Evolutionary conservation across 1,140 invertebrate genomes (phyloP), one percentile per base, ranked within the genome.

Genomic region (Pygmarrhopalites habei): DNA sequence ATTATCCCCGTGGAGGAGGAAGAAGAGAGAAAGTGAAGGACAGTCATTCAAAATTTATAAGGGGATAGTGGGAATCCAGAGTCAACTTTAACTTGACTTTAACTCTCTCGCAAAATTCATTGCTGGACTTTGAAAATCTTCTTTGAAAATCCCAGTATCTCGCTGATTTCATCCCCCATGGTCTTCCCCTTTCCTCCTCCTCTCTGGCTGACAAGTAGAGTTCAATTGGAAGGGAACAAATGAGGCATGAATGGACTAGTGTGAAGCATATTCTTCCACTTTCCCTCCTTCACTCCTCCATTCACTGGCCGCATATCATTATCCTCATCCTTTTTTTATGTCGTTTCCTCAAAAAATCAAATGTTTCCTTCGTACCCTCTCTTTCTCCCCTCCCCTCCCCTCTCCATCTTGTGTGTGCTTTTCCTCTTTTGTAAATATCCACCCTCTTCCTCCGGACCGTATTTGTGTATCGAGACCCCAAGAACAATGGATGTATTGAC

Each of bases 221-320:
- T 52, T 52, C 49, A 52, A 52, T 52, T 52, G 49, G 28, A 52
- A 52, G 25, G 25, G 29, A 56, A 35, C 53, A 56, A 56, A 56
- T 56, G 53, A 35, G 29, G 7, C 53, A 39, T 56, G 29, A 52
- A 52, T 52, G 49, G 49, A 52, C 49, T 15, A 49, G 46, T 49
- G 46, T 49, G 46, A 49, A 49, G 7, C 35, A 7, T 39, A 7
- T 39, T 10, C 19, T 12, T 7, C 23, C 46, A 19, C 7, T 7
- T 14, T 49, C 19, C 23, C 46, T 19, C 46, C 7, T 23, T 41
- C 39, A 12, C 39, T 41, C 39, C n/a, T n/a, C n/a, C n/a, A n/a
- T n/a, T n/a, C n/a, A n/a, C n/a, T n/a, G n/a, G n/a, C n/a, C 10
- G 35, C 35, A 39, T 39, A 39, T 39, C 35, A 39, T 39, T 39